Evolutionary conservation across 2,888 invertebrate species (phyloP).

Genomic region (Lymantria monacha): DNA sequence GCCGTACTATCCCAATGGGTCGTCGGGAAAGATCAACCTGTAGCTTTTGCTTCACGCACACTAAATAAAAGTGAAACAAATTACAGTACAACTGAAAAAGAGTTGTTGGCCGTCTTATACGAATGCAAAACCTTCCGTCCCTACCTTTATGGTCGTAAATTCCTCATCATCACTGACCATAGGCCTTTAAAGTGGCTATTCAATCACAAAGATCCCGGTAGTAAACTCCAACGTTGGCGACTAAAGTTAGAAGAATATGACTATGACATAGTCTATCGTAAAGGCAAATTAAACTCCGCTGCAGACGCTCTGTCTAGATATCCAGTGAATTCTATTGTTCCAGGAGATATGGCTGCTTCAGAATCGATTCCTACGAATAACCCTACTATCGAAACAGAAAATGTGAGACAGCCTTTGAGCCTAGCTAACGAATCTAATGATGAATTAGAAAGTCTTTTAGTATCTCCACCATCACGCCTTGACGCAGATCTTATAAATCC

Average conservation of each 20-base stretch:
- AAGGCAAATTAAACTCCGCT: conserved; percentile 1
- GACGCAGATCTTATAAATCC: no score
- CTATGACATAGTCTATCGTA: conserved; percentile 1
- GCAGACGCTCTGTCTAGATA: conserved; percentile 1
- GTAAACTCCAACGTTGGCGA: neutral
- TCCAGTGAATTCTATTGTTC: neutral
- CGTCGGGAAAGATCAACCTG: neutral
- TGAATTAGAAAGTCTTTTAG: no score
- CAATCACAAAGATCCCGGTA: neutral
- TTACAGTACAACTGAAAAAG: neutral
- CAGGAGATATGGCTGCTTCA: neutral
- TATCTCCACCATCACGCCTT: no score
- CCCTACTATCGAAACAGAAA: no score
- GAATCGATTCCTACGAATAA: no score
- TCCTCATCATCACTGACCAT: neutral
- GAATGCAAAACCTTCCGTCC: neutral
- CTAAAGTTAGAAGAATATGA: neutral
- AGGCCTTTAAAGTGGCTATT: neutral
- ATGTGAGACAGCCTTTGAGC: no score
- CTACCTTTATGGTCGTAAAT: neutral
- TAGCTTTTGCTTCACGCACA: neutral
- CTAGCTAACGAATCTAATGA: no score
- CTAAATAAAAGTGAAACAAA: neutral
- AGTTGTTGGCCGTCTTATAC: neutral
- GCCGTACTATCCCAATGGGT: neutral